Conservation (phyloP, 2,113 vertebrate species). For the Origma solitaria region DNA sequence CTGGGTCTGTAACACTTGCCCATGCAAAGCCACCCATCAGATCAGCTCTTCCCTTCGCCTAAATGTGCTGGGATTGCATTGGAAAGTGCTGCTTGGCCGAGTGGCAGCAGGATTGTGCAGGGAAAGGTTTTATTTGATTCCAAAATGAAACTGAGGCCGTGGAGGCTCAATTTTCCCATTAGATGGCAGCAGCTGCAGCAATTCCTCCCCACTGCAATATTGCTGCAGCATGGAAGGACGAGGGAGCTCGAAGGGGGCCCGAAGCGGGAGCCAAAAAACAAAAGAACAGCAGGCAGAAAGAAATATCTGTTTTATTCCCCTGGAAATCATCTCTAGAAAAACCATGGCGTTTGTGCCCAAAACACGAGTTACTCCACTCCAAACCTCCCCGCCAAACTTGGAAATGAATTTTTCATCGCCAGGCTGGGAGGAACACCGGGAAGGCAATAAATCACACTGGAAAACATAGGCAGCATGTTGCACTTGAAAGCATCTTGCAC, state of each 20-base stretch:
- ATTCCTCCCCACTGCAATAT: neutral
- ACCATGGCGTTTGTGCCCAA: neutral
- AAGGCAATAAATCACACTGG: neutral
- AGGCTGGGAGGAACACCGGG: neutral
- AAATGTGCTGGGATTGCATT: neutral
- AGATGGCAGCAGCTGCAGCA: conserved; percentile 63
- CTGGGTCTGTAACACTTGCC: neutral
- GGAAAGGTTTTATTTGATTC: neutral
- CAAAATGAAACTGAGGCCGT: neutral
- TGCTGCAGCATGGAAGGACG: neutral
- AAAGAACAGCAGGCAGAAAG: neutral
- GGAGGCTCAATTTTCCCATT: conserved; percentile 10
- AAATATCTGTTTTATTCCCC: neutral
- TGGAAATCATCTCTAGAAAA: neutral
- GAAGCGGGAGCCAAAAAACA: neutral
- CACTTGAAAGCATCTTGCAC: neutral
- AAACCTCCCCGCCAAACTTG: neutral
- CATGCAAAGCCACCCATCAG: neutral
- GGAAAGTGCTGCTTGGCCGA: neutral
- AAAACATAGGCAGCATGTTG: neutral
- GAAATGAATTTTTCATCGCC: neutral
- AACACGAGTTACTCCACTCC: neutral
- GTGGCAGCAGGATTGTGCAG: neutral
- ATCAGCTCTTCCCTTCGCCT: neutral
- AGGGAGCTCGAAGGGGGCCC: neutral